Percentiles rank a stretch among this genome's conserved stretches.
Conservation (phyloP, 2,888 invertebrate species). For the Hemaris fuciformis region DNA sequence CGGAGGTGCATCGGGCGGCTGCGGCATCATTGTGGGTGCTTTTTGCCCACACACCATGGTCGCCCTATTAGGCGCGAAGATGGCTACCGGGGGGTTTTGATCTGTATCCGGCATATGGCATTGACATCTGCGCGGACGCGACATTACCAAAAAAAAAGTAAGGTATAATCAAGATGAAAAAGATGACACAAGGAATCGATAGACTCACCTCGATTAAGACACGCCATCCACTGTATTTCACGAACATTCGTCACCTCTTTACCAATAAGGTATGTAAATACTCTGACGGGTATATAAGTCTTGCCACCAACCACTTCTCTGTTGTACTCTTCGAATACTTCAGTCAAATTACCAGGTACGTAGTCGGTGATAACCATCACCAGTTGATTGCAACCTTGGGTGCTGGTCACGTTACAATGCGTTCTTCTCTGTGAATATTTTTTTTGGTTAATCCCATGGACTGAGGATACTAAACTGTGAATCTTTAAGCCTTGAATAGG, state of each 20-base stretch:
- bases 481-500: too few relatives aligned
- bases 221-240: conserved; percentile 97
- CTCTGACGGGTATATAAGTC: conserved; percentile 89
- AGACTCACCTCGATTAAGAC: conserved; percentile 90
- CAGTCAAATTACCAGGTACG: conserved; percentile 92
- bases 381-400: conserved; percentile 92
- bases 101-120: too few relatives aligned
- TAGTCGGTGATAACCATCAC: conserved; percentile 99
- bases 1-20: too few relatives aligned
- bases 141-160: not conserved
- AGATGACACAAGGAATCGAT: not conserved
- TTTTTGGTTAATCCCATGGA: not conserved
- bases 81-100: too few relatives aligned
- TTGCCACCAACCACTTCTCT: conserved; percentile 82
- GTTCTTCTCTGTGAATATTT: conserved; percentile 44
- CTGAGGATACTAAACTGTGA: too few relatives aligned
- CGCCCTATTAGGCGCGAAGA: too few relatives aligned
- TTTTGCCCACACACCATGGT: too few relatives aligned
- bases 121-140: too few relatives aligned
- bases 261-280: conserved; percentile 98
- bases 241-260: conserved; percentile 94
- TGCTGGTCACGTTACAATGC: conserved; percentile 59
- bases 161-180: not conserved
- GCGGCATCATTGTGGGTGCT: too few relatives aligned
- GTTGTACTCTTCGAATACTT: conserved; percentile 92